These are phyloP conservation scores for Drosophila virilis DNA, from an alignment of 1,140 invertebrate species.

Conservation along the genomic window DNA sequence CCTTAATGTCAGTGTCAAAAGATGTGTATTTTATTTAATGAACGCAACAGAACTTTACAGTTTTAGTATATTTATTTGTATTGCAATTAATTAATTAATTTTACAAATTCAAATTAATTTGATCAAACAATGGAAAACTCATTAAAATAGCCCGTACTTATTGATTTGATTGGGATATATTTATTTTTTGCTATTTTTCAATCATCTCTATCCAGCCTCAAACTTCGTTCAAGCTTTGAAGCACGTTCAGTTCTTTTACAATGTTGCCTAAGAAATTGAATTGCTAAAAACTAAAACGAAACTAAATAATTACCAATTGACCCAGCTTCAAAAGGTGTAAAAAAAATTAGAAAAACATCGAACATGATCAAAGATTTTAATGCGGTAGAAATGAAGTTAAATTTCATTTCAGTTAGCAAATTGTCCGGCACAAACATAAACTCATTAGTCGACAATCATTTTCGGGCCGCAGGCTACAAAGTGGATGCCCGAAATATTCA, in stretches of 20 bases:
- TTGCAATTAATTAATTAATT: no score
- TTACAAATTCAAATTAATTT: no score
- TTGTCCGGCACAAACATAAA: slow-evolving; percentile 46
- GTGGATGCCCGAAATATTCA: slow-evolving; percentile 36
- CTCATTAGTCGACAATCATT: slow-evolving; percentile 49
- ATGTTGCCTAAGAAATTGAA: no score
- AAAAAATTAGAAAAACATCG: neutral
- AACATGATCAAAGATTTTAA: slow-evolving; percentile 18
- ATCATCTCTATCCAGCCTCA: no score
- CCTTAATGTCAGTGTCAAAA: neutral
- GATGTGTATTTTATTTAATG: neutral
- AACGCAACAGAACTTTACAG: neutral
- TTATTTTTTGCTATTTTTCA: no score
- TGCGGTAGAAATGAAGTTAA: slow-evolving; percentile 18
- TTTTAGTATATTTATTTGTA: neutral
- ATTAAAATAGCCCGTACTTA: no score
- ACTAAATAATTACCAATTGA: neutral
- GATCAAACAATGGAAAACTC: no score
- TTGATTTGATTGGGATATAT: no score
- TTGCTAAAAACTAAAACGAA: neutral
- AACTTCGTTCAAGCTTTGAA: no score
- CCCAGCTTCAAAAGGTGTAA: neutral
- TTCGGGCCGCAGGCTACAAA: neutral
- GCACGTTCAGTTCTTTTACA: no score
- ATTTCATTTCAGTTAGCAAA: slow-evolving; percentile 40